Evolutionary conservation across 2,113 vertebrate species (phyloP).

Genomic region (Globicephala melas): DNA sequence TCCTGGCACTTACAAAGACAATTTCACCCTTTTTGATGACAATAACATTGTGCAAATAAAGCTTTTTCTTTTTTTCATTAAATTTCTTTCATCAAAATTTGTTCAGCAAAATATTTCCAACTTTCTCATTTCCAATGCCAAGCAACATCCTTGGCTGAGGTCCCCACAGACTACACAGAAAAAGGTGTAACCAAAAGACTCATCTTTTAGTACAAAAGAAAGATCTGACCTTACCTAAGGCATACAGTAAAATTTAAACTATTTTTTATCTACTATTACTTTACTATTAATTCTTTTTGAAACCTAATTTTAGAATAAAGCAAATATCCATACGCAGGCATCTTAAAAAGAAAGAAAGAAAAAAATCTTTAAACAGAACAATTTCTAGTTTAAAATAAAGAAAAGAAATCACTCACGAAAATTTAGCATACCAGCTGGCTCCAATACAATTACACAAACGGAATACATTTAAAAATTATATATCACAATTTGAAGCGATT

Average conservation of each 20-base stretch:
- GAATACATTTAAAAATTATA: conserved; percentile 41
- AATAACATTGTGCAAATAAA: background rate
- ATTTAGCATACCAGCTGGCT: conserved; percentile 48
- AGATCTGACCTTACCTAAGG: background rate
- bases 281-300: background rate
- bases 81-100: background rate
- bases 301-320: conserved; percentile 14
- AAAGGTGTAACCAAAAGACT: background rate
- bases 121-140: background rate
- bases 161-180: background rate
- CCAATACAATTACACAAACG: conserved; percentile 54
- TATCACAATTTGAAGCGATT: conserved; percentile 1
- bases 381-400: background rate
- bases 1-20: background rate
- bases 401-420: conserved; percentile 49
- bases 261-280: background rate
- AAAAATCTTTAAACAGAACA: background rate
- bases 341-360: background rate
- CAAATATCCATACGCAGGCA: background rate
- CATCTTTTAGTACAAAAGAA: background rate
- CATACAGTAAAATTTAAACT: background rate
- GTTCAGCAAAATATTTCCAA: background rate
- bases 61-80: background rate
- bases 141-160: background rate
- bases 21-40: background rate